Base-by-base conservation (phyloP, 2,888 invertebrate species). In the Acleris cristana region DNA sequence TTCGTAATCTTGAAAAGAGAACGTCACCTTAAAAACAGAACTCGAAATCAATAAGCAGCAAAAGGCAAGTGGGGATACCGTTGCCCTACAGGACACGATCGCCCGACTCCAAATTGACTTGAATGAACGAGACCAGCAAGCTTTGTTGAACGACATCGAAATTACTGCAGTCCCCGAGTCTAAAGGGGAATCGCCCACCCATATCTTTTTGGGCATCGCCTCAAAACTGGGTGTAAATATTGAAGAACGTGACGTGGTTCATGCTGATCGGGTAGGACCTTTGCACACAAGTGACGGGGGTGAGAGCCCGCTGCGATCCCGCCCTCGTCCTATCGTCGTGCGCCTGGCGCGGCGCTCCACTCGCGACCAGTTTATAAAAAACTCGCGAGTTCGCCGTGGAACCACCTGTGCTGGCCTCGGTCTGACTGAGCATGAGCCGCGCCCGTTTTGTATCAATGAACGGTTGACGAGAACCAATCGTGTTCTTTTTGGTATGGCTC, bases 371-470 rank as follows among this genome's bases (percentile, higher is more conserved):
- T 8, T 61, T 2, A 14, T 61, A 3, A 51, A 48, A 7, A 19
- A 12, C 23, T 48, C 59, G 7, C 55, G 49, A 0, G 30, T 55
- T 18, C 55, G 55, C 5, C 40, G 45, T 5, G 58, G 58, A 12
- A 14, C 45, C 16, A 58, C 44, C 8, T 26, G 14, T n/a, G 26
- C 16, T 34, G 34, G 26, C 30, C 23, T 54, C 3, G 54, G 54
- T 30, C 54, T 54, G 18, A 34, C 54, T 4, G 26, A 23, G 3
- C 30, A 54, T 30, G 30, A n/a, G 23, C 26, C 63, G 10, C n/a
- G 21, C 12, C 18, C 30, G 3, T 44, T 67, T 23, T 67, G 58
- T 23, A 14, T 67, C 3, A 67, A 67, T 49, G 67, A 67, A n/a
- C 52, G 67, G n/a, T 19, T 67, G 10, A 69, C 64, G 2, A 54